phyloP scores from a whole-genome alignment of 2,113 vertebrate genomes.

The Crotophaga sulcirostris region DNA sequence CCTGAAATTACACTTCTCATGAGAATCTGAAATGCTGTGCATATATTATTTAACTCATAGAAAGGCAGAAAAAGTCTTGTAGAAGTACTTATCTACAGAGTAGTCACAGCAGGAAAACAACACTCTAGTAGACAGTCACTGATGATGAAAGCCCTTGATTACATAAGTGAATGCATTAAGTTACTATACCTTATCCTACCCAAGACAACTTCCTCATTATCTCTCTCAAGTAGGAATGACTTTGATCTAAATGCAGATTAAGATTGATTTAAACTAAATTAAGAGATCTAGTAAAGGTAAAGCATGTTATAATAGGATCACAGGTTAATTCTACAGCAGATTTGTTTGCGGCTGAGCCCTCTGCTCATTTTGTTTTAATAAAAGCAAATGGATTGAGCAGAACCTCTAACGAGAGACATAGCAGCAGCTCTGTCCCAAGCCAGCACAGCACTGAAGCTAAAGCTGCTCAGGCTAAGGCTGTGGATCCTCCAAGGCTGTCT shows the following conservation, averaged over 20 bases:
- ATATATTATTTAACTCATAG: background rate
- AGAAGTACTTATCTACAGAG: background rate
- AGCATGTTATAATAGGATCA: constrained; percentile 13
- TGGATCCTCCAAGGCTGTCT: fast-evolving
- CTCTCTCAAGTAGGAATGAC: background rate
- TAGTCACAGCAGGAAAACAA: background rate
- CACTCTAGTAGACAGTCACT: background rate
- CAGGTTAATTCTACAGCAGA: background rate
- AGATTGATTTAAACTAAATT: constrained; percentile 19
- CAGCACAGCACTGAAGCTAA: background rate
- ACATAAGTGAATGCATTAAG: background rate
- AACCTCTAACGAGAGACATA: background rate
- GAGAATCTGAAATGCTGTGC: background rate
- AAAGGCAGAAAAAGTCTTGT: background rate
- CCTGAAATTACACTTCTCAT: background rate
- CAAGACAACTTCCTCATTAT: background rate
- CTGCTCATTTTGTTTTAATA: background rate
- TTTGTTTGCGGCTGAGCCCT: background rate
- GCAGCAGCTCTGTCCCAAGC: background rate
- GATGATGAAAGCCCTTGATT: background rate
- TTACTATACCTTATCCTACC: background rate
- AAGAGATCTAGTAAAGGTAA: background rate
- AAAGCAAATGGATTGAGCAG: background rate
- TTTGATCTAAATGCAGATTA: background rate
- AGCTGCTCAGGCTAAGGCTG: background rate